phyloP scores from a whole-genome alignment of 2,113 vertebrate genomes.

The Pelodiscus sinensis region DNA sequence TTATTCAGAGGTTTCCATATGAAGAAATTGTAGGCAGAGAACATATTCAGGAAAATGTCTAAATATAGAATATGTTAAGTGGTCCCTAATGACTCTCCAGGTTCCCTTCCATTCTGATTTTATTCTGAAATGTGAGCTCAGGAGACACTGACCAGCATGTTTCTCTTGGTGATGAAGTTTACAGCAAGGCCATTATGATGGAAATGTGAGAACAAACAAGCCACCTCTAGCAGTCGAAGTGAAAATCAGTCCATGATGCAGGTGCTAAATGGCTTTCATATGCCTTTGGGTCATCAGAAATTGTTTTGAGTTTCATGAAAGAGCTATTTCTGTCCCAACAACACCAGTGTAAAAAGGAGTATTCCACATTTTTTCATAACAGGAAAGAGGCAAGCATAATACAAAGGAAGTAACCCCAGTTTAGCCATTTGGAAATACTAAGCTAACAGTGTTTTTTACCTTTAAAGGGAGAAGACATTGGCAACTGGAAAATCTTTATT shows the following conservation, averaged over 20 bases:
- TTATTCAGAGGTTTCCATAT: slow-evolving; percentile 11
- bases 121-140: neutral
- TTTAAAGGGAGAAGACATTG: neutral
- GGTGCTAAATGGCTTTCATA: neutral
- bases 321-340: slow-evolving; percentile 2
- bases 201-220: neutral
- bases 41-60: neutral
- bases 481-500: slow-evolving; percentile 1
- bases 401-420: neutral
- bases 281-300: neutral
- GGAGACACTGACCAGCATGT: fast-evolving
- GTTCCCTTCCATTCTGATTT: neutral
- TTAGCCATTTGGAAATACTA: neutral
- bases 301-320: slow-evolving; percentile 3
- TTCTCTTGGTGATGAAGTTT: neutral
- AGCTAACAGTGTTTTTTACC: neutral
- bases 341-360: neutral
- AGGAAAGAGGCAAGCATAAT: neutral
- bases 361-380: neutral
- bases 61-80: neutral
- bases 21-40: neutral
- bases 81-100: neutral
- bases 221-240: neutral
- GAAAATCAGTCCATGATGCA: neutral
- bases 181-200: neutral